Evolutionary conservation across 2,888 invertebrate genomes (phyloP).

Genomic region (Nomada flava): DNA sequence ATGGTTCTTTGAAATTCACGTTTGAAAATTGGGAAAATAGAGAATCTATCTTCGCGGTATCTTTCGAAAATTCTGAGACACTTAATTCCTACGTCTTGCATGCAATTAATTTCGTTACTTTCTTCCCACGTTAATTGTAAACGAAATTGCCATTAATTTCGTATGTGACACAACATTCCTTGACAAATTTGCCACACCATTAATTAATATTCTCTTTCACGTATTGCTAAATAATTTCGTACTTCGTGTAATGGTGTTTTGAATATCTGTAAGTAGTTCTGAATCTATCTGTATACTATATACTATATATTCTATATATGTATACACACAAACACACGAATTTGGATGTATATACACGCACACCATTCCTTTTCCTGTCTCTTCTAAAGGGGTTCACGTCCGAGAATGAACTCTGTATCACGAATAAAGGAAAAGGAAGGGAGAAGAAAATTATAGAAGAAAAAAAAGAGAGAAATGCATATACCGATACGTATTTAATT

Average conservation of each 20-base stretch:
- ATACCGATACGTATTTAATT: not conserved
- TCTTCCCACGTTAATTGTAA: no score
- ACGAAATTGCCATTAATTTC: no score
- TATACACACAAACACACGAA: constrained; percentile 48
- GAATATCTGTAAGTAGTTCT: constrained; percentile 75
- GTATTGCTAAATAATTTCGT: constrained; percentile 63
- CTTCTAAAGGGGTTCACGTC: constrained; percentile 23
- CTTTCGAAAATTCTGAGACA: no score
- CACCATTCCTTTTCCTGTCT: constrained; percentile 48
- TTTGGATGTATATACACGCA: constrained; percentile 67
- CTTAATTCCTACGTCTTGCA: no score
- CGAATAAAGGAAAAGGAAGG: constrained; percentile 16
- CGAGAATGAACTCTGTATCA: constrained; percentile 29
- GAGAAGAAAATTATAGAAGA: not conserved
- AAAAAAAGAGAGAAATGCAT: not conserved
- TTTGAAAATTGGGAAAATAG: no score
- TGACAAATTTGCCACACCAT: no score
- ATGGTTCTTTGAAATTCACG: no score
- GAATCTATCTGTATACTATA: constrained; percentile 76
- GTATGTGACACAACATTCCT: no score
- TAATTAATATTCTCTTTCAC: constrained; percentile 18
- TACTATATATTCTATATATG: constrained; percentile 54
- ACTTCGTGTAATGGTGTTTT: constrained; percentile 62
- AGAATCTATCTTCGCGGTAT: no score
- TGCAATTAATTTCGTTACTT: no score